These are phyloP conservation scores for Malacosoma neustria DNA, from an alignment of 2,888 invertebrate species.

Conservation along the genomic window DNA sequence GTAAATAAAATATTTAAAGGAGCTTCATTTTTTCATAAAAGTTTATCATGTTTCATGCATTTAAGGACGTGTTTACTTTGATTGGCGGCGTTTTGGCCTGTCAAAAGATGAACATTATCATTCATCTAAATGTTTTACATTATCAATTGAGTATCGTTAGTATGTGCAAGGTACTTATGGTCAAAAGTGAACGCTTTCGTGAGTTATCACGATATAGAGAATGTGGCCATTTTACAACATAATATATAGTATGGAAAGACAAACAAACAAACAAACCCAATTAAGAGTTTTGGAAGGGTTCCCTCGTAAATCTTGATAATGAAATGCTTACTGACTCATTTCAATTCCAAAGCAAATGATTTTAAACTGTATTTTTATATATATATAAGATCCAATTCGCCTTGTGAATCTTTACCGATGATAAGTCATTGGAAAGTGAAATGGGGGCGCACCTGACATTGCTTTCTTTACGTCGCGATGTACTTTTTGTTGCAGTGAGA, in stretches of 20 bases:
- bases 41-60: too few species aligned
- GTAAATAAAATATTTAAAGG: too few species aligned
- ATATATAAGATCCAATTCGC: slow-evolving; percentile 32
- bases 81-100: too few species aligned
- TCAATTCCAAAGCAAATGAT: slow-evolving; percentile 12
- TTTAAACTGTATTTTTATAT: slow-evolving; percentile 20
- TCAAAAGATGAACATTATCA: too few species aligned
- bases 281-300: slow-evolving; percentile 62
- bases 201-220: too few species aligned
- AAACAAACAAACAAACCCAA: slow-evolving; percentile 49
- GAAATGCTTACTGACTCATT: slow-evolving; percentile 41
- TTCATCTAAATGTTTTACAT: too few species aligned
- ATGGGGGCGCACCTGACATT: slow-evolving; percentile 70
- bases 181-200: too few species aligned
- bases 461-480: slow-evolving; percentile 66
- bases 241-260: slow-evolving; percentile 50
- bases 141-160: too few species aligned
- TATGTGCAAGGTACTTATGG: too few species aligned
- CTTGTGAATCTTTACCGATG: slow-evolving; percentile 23
- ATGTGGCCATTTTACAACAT: too few species aligned
- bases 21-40: too few species aligned
- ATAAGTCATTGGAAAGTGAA: slow-evolving; percentile 71
- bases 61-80: too few species aligned
- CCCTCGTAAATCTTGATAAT: slow-evolving; percentile 66
- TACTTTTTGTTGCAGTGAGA: slow-evolving; percentile 72